Conservation (phyloP, 2,797 vertebrate species). For the Enteromius trimaculatus region DNA sequence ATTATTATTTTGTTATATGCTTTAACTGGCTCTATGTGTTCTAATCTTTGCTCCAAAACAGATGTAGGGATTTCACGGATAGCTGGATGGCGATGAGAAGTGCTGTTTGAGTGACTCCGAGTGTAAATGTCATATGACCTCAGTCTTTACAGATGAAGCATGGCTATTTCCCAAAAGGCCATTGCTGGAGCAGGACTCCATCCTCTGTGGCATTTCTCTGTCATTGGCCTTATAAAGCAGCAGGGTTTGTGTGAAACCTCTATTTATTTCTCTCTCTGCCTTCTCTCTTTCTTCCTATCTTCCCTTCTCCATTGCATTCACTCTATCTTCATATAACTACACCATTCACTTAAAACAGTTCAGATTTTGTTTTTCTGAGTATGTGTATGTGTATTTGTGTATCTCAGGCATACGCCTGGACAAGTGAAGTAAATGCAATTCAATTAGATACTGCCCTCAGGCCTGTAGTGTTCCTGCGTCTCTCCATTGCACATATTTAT, state of each 20-base stretch:
- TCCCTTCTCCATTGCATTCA: slow-evolving; percentile 22
- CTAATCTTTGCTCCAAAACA: background rate
- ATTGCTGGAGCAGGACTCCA: slow-evolving; percentile 15
- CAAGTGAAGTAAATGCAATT: slow-evolving; percentile 73
- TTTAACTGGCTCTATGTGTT: background rate
- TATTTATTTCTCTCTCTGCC: slow-evolving; percentile 39
- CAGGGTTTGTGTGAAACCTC: slow-evolving; percentile 32
- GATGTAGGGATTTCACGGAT: slow-evolving; percentile 24
- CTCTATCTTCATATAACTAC: slow-evolving; percentile 27
- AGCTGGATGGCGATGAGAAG: background rate
- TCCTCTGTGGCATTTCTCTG: slow-evolving; percentile 32
- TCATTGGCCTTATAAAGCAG: slow-evolving; percentile 47
- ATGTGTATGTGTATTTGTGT: slow-evolving; percentile 34
- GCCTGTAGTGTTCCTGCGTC: slow-evolving; percentile 68
- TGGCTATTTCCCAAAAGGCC: slow-evolving; percentile 43
- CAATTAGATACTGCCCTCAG: slow-evolving; percentile 71
- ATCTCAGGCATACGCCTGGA: slow-evolving; percentile 56
- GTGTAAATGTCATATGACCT: slow-evolving; percentile 42
- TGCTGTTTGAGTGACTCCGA: slow-evolving; percentile 4
- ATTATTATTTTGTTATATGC: background rate
- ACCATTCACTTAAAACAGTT: slow-evolving; percentile 62
- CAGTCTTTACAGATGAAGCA: slow-evolving; percentile 38
- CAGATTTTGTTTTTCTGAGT: slow-evolving; percentile 40
- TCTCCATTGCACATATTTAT: slow-evolving; percentile 58
- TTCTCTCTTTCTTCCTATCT: slow-evolving; percentile 36